Evolutionary conservation across 2,113 vertebrate genomes (phyloP).

Genomic region (Toxotes chatareus): DNA sequence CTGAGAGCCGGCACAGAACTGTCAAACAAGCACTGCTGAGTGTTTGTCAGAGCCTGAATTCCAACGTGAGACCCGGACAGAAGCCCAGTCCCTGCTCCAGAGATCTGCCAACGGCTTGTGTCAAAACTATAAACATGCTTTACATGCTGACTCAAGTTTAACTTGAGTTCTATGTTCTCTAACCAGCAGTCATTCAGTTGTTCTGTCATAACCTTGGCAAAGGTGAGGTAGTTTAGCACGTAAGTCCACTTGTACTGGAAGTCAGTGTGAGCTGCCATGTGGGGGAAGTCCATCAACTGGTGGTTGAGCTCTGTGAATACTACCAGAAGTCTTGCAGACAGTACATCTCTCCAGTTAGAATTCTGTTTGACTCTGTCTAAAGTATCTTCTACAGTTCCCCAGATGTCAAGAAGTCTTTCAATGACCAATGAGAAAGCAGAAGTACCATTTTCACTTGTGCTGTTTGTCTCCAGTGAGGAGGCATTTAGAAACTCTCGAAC

Average conservation of each 20-base stretch:
- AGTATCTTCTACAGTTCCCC: conserved; percentile 70
- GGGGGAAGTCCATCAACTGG: conserved; percentile 56
- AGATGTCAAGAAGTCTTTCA: conserved; percentile 77
- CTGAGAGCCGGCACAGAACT: conserved; percentile 74
- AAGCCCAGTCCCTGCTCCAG: conserved; percentile 13
- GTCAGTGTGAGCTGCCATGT: neutral
- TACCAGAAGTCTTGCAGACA: conserved; percentile 83
- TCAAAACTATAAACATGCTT: conserved; percentile 36
- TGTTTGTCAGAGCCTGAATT: conserved; percentile 43
- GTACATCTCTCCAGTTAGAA: conserved; percentile 82
- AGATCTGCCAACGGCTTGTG: conserved; percentile 54
- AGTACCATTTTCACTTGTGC: conserved; percentile 26
- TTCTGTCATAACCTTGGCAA: conserved; percentile 82
- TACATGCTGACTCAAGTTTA: conserved; percentile 46
- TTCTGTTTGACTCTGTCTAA: conserved; percentile 76
- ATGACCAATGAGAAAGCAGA: conserved; percentile 70
- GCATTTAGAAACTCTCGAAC: conserved; percentile 56
- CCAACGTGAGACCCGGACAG: conserved; percentile 40
- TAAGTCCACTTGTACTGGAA: conserved; percentile 73
- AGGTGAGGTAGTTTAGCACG: conserved; percentile 67
- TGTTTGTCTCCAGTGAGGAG: conserved; percentile 59
- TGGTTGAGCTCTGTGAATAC: conserved; percentile 78
- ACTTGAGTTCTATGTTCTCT: conserved; percentile 74
- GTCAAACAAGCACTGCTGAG: conserved; percentile 80
- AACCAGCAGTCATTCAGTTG: conserved; percentile 82